Evolutionary conservation across 2,888 invertebrate genomes (phyloP).

Genomic region (Galeruca laticollis): DNA sequence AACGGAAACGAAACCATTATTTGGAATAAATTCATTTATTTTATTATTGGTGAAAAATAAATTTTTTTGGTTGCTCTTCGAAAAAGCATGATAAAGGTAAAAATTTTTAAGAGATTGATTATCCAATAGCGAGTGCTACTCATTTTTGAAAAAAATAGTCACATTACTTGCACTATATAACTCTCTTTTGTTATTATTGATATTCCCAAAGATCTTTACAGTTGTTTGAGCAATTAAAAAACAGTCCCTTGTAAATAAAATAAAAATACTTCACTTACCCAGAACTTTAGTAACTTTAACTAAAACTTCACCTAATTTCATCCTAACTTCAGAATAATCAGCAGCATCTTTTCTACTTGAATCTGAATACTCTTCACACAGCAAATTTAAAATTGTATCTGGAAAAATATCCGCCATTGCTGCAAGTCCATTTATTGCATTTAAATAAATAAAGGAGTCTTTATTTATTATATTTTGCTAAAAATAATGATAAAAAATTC

Average conservation of each 20-base stretch:
- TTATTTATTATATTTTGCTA: slow-evolving; percentile 80
- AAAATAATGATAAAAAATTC: slow-evolving; percentile 56
- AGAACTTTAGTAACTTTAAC: slow-evolving; percentile 78
- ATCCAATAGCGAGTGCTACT: too few species aligned
- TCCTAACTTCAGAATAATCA: slow-evolving; percentile 71
- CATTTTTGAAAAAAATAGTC: too few species aligned
- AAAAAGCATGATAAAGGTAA: too few species aligned
- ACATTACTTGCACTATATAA: too few species aligned
- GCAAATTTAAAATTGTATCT: slow-evolving; percentile 74
- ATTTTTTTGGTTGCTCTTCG: too few species aligned
- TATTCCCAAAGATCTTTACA: too few species aligned
- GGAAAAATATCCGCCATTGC: slow-evolving; percentile 76
- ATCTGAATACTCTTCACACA: slow-evolving; percentile 76
- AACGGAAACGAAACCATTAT: too few species aligned
- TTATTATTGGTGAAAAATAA: too few species aligned
- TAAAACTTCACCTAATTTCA: slow-evolving; percentile 86
- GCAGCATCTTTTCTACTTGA: slow-evolving; percentile 60
- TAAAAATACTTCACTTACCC: slow-evolving; percentile 68
- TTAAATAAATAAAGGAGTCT: slow-evolving; percentile 86
- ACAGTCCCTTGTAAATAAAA: too few species aligned
- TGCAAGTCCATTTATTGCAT: slow-evolving; percentile 81
- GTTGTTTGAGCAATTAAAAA: neutral
- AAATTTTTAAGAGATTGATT: too few species aligned
- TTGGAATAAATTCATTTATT: too few species aligned
- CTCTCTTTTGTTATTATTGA: too few species aligned